These are phyloP conservation scores for Anarrhichthys ocellatus DNA, from an alignment of 2,113 vertebrate species.

Conservation along the genomic window DNA sequence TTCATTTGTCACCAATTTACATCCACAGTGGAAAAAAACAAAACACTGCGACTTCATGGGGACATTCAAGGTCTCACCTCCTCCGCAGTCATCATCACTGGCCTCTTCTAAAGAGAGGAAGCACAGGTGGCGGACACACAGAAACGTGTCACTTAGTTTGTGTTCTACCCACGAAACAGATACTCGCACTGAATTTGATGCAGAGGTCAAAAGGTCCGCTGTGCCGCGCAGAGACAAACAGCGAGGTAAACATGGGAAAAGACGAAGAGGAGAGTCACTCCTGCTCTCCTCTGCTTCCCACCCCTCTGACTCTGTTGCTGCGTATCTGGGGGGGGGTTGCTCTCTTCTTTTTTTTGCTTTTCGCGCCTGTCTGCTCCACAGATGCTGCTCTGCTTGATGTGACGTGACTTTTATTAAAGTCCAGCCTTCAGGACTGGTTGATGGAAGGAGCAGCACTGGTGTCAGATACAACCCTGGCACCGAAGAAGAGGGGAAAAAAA, in stretches of 20 bases:
- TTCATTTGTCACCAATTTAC: slow-evolving; percentile 2
- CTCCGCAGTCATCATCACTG: slow-evolving; percentile 9
- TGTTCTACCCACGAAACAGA: slow-evolving; percentile 18
- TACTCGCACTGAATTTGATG: neutral
- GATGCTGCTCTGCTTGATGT: slow-evolving; percentile 48
- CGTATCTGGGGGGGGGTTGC: neutral
- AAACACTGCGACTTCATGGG: slow-evolving; percentile 15
- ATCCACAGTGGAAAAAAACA: neutral
- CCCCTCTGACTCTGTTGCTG: slow-evolving; percentile 11
- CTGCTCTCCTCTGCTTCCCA: neutral
- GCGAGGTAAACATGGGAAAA: neutral
- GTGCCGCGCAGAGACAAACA: neutral
- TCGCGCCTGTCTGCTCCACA: slow-evolving; percentile 40
- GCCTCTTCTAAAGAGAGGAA: slow-evolving; percentile 13
- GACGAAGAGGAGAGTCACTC: neutral
- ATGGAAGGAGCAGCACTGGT: slow-evolving; percentile 17
- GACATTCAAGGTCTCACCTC: slow-evolving; percentile 56
- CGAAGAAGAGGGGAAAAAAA: neutral
- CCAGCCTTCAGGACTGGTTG: slow-evolving; percentile 47
- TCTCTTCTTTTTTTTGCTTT: slow-evolving; percentile 16
- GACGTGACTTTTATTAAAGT: slow-evolving; percentile 74
- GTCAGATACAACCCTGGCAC: neutral
- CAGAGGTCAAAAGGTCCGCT: neutral
- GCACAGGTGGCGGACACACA: neutral
- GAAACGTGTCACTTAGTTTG: slow-evolving; percentile 1